Conservation (phyloP, 2,797 vertebrate genomes). For the Acipenser ruthenus region DNA sequence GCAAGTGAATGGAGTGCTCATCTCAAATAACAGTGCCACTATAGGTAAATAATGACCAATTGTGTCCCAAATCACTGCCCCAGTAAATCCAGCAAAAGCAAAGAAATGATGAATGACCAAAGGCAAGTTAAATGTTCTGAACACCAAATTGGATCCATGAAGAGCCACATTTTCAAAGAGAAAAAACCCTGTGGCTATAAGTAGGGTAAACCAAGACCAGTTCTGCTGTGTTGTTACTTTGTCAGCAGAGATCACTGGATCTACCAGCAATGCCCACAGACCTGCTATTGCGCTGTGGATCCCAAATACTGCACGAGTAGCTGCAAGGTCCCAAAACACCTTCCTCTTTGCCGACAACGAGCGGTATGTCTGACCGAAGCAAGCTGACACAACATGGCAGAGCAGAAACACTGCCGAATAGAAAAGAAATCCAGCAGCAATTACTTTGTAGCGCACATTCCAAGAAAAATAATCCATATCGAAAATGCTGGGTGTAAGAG, state of each 20-base stretch:
- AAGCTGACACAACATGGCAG: constrained; percentile 65
- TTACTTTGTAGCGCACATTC: constrained; percentile 59
- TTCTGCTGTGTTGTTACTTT: constrained; percentile 70
- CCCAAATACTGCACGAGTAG: constrained; percentile 78
- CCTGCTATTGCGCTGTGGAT: constrained; percentile 73
- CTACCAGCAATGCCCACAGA: constrained; percentile 69
- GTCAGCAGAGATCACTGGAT: constrained; percentile 65
- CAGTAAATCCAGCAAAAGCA: constrained; percentile 73
- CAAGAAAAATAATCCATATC: constrained; percentile 66
- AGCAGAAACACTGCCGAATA: constrained; percentile 72
- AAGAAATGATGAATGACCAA: constrained; percentile 83
- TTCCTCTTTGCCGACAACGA: constrained; percentile 72
- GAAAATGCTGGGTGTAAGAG: constrained; percentile 29
- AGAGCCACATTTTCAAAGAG: constrained; percentile 84
- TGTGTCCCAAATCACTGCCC: constrained; percentile 56
- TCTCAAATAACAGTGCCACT: constrained; percentile 82
- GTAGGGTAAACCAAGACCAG: constrained; percentile 85
- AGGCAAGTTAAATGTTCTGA: constrained; percentile 73
- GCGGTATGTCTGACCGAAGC: constrained; percentile 62
- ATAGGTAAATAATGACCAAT: constrained; percentile 84
- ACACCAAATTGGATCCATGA: constrained; percentile 64
- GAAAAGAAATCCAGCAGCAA: constrained; percentile 66
- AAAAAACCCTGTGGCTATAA: constrained; percentile 87
- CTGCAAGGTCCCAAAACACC: constrained; percentile 92
- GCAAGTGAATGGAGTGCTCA: constrained; percentile 94